These are phyloP conservation scores for Cantharis flavilabris DNA, from an alignment of 2,888 invertebrate species.

Conservation along the genomic window DNA sequence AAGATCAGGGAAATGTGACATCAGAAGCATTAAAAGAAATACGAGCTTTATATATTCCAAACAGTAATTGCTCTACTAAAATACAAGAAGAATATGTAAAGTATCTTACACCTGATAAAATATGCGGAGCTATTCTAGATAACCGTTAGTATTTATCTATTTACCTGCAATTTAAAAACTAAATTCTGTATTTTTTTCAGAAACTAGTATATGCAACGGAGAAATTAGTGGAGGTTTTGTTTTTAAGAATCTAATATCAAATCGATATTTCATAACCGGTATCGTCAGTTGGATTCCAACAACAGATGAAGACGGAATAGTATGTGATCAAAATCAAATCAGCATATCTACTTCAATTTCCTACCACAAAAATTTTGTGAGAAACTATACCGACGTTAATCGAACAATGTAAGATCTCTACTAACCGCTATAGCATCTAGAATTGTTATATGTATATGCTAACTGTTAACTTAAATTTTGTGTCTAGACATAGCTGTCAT, in stretches of 20 bases:
- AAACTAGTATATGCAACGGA: not conserved
- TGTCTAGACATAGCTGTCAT: not conserved
- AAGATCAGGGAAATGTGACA: not conserved
- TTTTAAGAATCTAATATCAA: not conserved
- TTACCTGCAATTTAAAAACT: too few species aligned
- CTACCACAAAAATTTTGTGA: not conserved
- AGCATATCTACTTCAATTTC: not conserved
- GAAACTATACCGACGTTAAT: not conserved
- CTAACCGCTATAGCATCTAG: too few species aligned
- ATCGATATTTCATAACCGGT: not conserved
- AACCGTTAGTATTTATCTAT: not conserved
- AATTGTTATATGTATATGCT: too few species aligned
- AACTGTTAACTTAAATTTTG: too few species aligned
- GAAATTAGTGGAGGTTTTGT: not conserved
- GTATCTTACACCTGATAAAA: not conserved
- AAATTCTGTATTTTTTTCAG: not conserved
- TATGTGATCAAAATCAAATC: not conserved
- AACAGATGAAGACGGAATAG: not conserved
- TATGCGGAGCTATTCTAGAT: not conserved
- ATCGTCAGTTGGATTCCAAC: not conserved
- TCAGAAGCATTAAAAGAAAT: not conserved
- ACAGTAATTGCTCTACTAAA: not conserved
- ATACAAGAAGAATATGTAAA: not conserved
- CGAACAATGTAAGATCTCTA: too few species aligned
- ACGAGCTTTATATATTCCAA: not conserved